Percentiles rank a stretch among this genome's conserved stretches.
Evolutionary conservation across 1,140 invertebrate genomes (phyloP).

Genomic region (Coptotermes formosanus): DNA sequence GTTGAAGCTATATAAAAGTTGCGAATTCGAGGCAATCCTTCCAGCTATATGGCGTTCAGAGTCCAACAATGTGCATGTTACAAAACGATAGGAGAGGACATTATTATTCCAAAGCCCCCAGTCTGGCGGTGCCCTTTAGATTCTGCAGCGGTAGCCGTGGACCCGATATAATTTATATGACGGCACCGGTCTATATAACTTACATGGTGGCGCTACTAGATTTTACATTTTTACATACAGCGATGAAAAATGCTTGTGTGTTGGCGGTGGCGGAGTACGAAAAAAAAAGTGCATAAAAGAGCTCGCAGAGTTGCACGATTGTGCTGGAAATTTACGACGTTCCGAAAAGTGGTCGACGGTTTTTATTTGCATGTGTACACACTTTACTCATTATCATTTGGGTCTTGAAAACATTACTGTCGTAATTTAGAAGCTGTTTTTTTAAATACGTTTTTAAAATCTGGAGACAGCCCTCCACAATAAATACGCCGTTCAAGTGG

Average conservation of each 20-base stretch:
- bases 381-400: constrained; percentile 19
- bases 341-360: not conserved
- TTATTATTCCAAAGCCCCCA: not conserved
- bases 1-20: not conserved
- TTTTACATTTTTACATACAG: not conserved
- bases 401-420: not conserved
- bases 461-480: no score
- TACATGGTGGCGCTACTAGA: not conserved
- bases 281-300: not conserved
- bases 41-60: not conserved
- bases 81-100: not conserved
- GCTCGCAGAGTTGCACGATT: not conserved
- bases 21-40: not conserved
- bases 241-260: not conserved
- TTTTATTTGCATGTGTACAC: not conserved
- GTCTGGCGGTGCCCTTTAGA: not conserved
- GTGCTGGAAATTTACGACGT: not conserved
- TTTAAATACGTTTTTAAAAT: not conserved
- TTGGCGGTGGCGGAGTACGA: not conserved
- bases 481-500: no score
- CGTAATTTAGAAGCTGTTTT: not conserved
- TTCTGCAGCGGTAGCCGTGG: not conserved
- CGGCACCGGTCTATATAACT: not conserved
- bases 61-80: not conserved
- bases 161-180: not conserved